Percentiles rank a stretch among this genome's conserved stretches.
Conservation (phyloP, 2,113 vertebrate species). For the Manacus vitellinus region DNA sequence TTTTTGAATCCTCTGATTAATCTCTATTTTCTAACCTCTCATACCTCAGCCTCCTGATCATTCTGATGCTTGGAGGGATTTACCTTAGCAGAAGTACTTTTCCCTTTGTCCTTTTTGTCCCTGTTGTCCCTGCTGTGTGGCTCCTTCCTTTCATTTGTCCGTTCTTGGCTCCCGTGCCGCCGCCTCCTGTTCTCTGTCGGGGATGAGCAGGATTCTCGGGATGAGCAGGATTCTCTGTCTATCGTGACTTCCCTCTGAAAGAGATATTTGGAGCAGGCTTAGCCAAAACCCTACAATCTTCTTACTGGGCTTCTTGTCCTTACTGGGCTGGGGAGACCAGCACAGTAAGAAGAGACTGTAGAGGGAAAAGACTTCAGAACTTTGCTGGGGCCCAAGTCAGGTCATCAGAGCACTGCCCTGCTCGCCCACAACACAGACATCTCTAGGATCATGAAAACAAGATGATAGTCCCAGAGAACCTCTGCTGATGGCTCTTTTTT, state of each 20-base stretch:
- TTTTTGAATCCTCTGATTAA: not conserved
- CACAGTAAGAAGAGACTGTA: not conserved
- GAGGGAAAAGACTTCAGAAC: not conserved
- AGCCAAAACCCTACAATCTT: not conserved
- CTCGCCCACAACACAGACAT: not conserved
- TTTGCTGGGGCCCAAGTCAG: not conserved
- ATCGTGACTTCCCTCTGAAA: constrained; percentile 77
- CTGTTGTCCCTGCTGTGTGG: constrained; percentile 66
- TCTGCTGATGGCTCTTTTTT: not conserved
- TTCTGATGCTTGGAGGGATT: not conserved
- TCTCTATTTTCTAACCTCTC: not conserved
- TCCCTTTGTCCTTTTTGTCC: constrained; percentile 75
- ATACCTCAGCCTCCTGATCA: not conserved
- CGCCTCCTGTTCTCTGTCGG: constrained; percentile 66
- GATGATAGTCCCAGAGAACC: not conserved
- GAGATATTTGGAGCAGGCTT: not conserved
- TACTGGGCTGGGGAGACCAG: not conserved
- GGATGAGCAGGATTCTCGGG: constrained; percentile 67
- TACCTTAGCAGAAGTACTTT: constrained; percentile 66
- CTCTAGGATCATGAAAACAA: not conserved
- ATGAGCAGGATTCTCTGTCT: constrained; percentile 67
- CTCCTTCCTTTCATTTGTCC: constrained; percentile 72
- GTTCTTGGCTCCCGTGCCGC: constrained; percentile 64
- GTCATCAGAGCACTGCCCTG: not conserved
- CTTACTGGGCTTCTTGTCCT: not conserved